Base-by-base conservation (phyloP, 2,888 invertebrate genomes). In the Synergus gifuensis region DNA sequence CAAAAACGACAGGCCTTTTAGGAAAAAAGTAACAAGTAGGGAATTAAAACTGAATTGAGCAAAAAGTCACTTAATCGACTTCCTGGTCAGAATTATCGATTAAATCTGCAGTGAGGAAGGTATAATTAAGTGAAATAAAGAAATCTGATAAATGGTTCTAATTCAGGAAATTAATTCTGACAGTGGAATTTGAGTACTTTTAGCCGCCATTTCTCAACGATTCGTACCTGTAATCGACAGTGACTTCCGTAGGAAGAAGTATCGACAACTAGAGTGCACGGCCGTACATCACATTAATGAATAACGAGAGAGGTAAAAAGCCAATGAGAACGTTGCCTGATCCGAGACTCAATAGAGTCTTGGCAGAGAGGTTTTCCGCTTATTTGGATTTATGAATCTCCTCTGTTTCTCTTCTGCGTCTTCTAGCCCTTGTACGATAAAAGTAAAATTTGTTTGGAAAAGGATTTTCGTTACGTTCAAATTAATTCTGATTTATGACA, bases 301-400 rank as follows among this genome's bases (percentile, higher is more conserved):
- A 84, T 82, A 84, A 83, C 80, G 82, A 79, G 81, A 81, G 78
- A 62, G 28, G 28, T 78, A 79, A 80, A 81, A 82, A 81, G 76
- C 36, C 80, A 76, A 78, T 77, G 77, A 78, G 80, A 80, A 81
- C 78, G 78, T 81, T 81, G 81, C 80, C 81, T 81, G 81, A 78
- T 79, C 78, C 76, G 78, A 69, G 78, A 83, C 81, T 82, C 84
- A 82, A 84, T 84, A 78, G 81, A 81, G 80, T 81, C 79, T 82
- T 80, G 82, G 82, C 82, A 82, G 81, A 81, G 78, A 81, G 81
- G 80, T 79, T 82, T 82, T 78, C 78, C 85, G 86, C 87, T 88
- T 89, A 89, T 89, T 88, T 89, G 87, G 88, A 89, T 89, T 89
- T 89, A 89, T 88, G 89, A 89, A 89, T 88, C 87, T 85, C 81